Evolutionary conservation across 2,797 vertebrate genomes (phyloP), one percentile per base, ranked within the genome.

Genomic region (Eleutherodactylus coqui): DNA sequence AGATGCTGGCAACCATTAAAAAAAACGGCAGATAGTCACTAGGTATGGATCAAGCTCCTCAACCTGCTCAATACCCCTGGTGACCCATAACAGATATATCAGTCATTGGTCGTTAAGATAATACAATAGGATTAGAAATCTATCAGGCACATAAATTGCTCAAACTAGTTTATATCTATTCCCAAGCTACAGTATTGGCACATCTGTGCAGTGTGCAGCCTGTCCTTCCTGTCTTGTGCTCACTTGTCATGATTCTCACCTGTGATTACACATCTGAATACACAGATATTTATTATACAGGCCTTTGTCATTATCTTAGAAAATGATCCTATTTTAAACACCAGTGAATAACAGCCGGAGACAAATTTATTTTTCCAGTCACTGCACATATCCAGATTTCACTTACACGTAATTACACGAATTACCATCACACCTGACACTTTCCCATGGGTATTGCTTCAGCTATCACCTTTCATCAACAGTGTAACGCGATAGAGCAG

Each of bases 401-500:
- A 69, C 60, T 47, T 21, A 32, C 41, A 69, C n/a, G 5, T 82
- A 70, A 82, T 82, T 82, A 82, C 29, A 41, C 10, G 55, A 41
- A 72, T 82, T 82, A 82, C 7, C 11, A 53, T 72, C 47, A 72
- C 80, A 82, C 67, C 80, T 82, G 80, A 34, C 10, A 38, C 80
- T 51, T 82, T 38, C 80, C 49, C 67, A 16, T 36, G n/a, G 47
- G 79, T 38, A 82, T 82, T 72, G n/a, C 43, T 51, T 14, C 8
- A 60, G 10, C 79, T 7, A 19, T 16, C 41, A 36, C 41, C 14
- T 34, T 49, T 24, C 79, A 11, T 34, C 1, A 69, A 19, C 62
- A 24, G 53, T 16, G 21, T 69, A 70, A 29, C 38, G 45, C 70
- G 41, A 62, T 10, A 11, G 9, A 4, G 45, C 27, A 29, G 27